Base-by-base conservation (phyloP, 2,797 vertebrate species). In the Pipistrellus kuhlii region DNA sequence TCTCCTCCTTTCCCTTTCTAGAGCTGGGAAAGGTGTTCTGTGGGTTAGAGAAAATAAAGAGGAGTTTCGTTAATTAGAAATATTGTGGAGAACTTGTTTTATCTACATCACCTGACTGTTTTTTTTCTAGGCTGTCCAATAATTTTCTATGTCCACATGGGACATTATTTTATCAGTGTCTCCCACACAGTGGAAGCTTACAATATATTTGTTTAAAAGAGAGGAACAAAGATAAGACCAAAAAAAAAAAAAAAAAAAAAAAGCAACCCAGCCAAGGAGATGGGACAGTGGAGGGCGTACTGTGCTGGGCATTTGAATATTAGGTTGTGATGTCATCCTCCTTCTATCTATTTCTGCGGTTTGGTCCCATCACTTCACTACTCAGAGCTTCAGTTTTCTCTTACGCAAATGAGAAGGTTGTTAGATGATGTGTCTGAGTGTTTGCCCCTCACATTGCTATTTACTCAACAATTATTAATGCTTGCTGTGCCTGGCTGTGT, bases 1-100 rank as follows among this genome's bases (percentile, higher is more conserved):
- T 87, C 57, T 41, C 11, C 27, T 62, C 8, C 20, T 23, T 53
- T 78, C 71, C n/a, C 27, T 73, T 66, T 85, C 21, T 3, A 25
- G 78, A 88, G 20, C n/a, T 83, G 46, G 46, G 44, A 78, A 85
- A 85, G 48, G 41, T 69, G 14, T 20, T 57, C 41, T 71, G 15
- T 78, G 68, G 12, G 27, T 77, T 90, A 9, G 57, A 77, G 72
- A 46, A 88, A 94, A 88, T 77, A 69, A 88, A 89, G 89, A 57
- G 17, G 35, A 62, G 81, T 73, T 83, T 59, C 11, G 46, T 78
- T 85, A 18, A 35, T 48, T 93, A 59, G 62, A 71, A 90, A 66
- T 90, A 85, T 8, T 68, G 15, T 41, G 53, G 66, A 75, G 69
- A 17, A 30, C 85, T n/a, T 92, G 25, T 81, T 95, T 32, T 93